Percentiles rank a stretch among this genome's conserved stretches.
phyloP scores from a whole-genome alignment of 2,113 vertebrate species.

The Origma solitaria region DNA sequence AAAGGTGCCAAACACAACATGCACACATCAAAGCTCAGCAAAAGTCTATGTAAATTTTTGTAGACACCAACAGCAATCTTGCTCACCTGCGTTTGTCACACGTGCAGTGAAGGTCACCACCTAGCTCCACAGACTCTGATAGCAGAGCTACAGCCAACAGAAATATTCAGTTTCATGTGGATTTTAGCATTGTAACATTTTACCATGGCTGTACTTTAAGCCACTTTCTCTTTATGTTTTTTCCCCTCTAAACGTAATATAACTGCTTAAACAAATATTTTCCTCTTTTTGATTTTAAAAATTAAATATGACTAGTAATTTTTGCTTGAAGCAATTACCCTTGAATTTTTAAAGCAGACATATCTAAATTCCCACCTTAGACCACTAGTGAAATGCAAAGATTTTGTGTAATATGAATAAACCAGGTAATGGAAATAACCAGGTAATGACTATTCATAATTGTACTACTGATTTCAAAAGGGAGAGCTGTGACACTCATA shows the following conservation, averaged over 20 bases:
- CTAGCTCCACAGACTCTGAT: neutral
- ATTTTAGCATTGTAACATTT: neutral
- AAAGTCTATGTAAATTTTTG: neutral
- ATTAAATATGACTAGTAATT: neutral
- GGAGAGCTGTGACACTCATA: neutral
- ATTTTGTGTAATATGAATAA: neutral
- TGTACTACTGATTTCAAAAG: neutral
- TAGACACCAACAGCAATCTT: neutral
- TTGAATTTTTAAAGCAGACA: neutral
- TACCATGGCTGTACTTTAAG: neutral
- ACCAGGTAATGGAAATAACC: neutral
- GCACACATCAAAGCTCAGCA: neutral
- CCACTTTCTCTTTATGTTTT: neutral
- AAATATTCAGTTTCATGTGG: neutral
- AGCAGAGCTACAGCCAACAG: neutral
- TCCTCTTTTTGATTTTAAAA: neutral
- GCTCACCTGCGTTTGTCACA: neutral
- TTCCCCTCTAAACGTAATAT: neutral
- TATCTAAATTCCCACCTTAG: neutral
- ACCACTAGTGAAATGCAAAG: neutral
- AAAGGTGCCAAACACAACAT: neutral
- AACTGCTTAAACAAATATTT: neutral
- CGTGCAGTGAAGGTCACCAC: neutral
- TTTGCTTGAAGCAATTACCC: neutral
- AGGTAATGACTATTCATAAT: neutral